Percentiles rank a stretch among this genome's conserved stretches.
Evolutionary conservation across 2,797 vertebrate species (phyloP).

Genomic region (Siniperca obscura): DNA sequence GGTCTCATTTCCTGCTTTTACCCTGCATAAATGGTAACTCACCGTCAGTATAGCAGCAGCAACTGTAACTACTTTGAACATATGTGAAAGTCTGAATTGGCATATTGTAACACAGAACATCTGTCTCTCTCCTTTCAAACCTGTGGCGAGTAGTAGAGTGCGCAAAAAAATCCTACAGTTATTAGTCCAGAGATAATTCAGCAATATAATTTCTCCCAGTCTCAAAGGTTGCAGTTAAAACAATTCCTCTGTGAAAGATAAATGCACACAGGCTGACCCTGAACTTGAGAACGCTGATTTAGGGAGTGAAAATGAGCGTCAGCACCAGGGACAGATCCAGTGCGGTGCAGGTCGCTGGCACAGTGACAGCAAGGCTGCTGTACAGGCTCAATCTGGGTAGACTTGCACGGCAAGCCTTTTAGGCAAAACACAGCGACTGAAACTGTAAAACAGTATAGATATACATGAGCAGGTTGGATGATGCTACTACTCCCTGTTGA

Average conservation of each 20-base stretch:
- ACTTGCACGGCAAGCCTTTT: conserved; percentile 29
- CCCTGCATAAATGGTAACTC: conserved; percentile 5
- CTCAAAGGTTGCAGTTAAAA: conserved; percentile 62
- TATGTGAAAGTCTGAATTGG: conserved; percentile 40
- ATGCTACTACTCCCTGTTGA: neutral
- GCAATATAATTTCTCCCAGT: conserved; percentile 44
- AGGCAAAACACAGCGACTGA: conserved; percentile 30
- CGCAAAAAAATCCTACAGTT: conserved; percentile 24
- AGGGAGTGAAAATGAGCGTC: conserved; percentile 71
- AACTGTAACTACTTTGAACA: conserved; percentile 35
- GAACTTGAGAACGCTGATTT: conserved; percentile 72
- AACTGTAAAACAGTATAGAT: neutral
- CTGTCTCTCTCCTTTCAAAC: conserved; percentile 48
- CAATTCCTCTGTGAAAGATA: conserved; percentile 54
- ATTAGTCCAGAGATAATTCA: conserved; percentile 51
- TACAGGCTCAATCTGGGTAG: conserved; percentile 26
- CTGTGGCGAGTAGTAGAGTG: conserved; percentile 50
- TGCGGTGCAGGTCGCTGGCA: conserved; percentile 46
- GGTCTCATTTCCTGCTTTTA: conserved; percentile 9
- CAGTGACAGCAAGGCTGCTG: conserved; percentile 52
- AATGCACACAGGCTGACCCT: conserved; percentile 64
- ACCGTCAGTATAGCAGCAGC: conserved; percentile 15
- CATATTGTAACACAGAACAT: conserved; percentile 35
- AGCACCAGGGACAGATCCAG: conserved; percentile 72
- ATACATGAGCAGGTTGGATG: neutral